A percentile compares a stretch with the other conserved stretches of the same genome.
Evolutionary conservation across 2,797 vertebrate genomes (phyloP).

Genomic region (Eulemur albifrons): DNA sequence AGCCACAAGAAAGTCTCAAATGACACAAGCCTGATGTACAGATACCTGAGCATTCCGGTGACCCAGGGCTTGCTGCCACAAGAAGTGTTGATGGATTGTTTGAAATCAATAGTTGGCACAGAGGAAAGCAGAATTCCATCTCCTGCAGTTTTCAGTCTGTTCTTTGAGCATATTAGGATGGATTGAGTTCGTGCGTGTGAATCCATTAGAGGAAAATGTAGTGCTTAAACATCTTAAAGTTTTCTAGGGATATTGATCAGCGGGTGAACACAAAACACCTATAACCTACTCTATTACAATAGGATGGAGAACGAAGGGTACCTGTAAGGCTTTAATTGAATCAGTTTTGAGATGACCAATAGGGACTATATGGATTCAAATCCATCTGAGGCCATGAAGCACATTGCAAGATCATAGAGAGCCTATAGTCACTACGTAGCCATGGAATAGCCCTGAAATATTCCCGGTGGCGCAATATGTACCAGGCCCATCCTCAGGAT

Average conservation of each 20-base stretch:
- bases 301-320: neutral
- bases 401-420: neutral
- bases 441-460: no score
- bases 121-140: neutral
- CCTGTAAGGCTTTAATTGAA: neutral
- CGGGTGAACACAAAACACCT: neutral
- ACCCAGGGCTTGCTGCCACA: fast-evolving
- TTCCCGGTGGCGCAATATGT: neutral
- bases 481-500: neutral
- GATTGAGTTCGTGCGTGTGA: neutral
- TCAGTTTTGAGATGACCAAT: neutral
- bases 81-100: neutral
- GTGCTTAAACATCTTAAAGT: neutral
- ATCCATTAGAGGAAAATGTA: constrained; percentile 3
- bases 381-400: neutral
- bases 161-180: neutral
- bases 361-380: neutral
- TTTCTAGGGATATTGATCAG: neutral
- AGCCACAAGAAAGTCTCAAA: fast-evolving
- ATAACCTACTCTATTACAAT: neutral
- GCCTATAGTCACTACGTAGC: neutral
- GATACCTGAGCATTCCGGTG: neutral
- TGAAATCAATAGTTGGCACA: neutral
- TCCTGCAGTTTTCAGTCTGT: neutral
- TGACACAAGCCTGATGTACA: neutral